phyloP scores from a whole-genome alignment of 2,888 invertebrate species.

The Meganola albula region DNA sequence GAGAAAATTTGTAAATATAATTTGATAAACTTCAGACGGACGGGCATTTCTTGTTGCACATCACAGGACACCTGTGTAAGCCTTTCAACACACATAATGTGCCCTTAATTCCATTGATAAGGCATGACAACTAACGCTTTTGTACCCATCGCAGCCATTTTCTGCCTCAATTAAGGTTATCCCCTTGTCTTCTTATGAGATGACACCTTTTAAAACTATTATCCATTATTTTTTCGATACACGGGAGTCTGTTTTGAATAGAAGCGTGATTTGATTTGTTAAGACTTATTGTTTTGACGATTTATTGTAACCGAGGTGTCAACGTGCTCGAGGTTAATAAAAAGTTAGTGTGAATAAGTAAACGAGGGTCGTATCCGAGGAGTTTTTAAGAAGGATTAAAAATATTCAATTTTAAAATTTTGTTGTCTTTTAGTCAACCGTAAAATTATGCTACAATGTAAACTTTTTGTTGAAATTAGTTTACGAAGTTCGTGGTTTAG shows the following conservation, averaged over 20 bases:
- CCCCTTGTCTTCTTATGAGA: conserved; percentile 66
- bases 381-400: no score
- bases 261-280: conserved; percentile 68
- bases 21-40: conserved; percentile 16
- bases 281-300: conserved; percentile 55
- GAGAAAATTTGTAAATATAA: conserved; percentile 33
- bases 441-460: conserved; percentile 15
- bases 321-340: conserved; percentile 39
- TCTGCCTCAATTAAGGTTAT: conserved; percentile 64
- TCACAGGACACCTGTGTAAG: conserved; percentile 72
- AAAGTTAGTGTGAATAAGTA: conserved; percentile 28
- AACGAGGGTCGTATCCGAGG: conserved; percentile 17
- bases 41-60: conserved; percentile 1
- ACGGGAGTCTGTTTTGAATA: conserved; percentile 67
- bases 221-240: conserved; percentile 33
- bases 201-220: conserved; percentile 49
- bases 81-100: conserved; percentile 73
- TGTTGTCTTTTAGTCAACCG: conserved; percentile 6
- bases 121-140: conserved; percentile 72
- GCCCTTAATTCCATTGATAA: conserved; percentile 74
- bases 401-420: conserved; percentile 13
- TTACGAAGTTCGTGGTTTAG: no score
- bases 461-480: no score
- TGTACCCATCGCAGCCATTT: conserved; percentile 52
- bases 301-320: conserved; percentile 59